Percentiles rank a stretch among this genome's conserved stretches.
Conservation (phyloP, 2,113 vertebrate genomes). For the Lathamus discolor region DNA sequence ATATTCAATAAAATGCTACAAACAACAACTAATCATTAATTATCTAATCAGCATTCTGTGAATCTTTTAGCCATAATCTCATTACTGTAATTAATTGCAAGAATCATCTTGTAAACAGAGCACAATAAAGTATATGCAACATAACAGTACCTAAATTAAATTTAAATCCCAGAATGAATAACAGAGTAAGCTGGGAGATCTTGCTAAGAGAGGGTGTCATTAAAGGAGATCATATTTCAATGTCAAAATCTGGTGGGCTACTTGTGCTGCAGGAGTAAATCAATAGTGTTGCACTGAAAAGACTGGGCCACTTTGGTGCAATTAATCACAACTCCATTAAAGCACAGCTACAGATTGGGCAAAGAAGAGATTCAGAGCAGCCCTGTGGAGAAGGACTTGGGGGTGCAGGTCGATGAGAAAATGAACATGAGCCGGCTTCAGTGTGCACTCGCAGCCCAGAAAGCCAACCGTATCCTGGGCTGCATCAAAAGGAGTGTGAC, state of each 20-base stretch:
- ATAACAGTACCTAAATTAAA: constrained; percentile 61
- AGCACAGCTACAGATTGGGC: not conserved
- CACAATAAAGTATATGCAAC: constrained; percentile 49
- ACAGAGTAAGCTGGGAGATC: constrained; percentile 41
- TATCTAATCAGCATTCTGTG: constrained; percentile 53
- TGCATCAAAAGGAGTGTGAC: too few relatives aligned
- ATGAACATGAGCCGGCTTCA: too few relatives aligned
- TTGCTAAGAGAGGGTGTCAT: not conserved
- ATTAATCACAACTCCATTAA: constrained; percentile 56
- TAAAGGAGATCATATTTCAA: constrained; percentile 50
- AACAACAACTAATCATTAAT: constrained; percentile 48
- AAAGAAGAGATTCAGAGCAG: too few relatives aligned
- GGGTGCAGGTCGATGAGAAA: too few relatives aligned
- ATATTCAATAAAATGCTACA: constrained; percentile 30
- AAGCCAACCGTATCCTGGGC: too few relatives aligned
- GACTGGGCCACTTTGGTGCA: constrained; percentile 4
- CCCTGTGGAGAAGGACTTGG: too few relatives aligned
- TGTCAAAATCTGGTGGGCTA: constrained; percentile 50
- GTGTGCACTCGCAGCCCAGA: too few relatives aligned
- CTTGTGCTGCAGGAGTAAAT: constrained; percentile 41
- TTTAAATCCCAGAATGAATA: constrained; percentile 59
- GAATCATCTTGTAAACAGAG: constrained; percentile 51
- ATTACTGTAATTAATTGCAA: constrained; percentile 62
- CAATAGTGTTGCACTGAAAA: constrained; percentile 39
- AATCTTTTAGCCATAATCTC: constrained; percentile 33